Evolutionary conservation across 1,140 invertebrate genomes (phyloP).

Genomic region (Euura lappo): DNA sequence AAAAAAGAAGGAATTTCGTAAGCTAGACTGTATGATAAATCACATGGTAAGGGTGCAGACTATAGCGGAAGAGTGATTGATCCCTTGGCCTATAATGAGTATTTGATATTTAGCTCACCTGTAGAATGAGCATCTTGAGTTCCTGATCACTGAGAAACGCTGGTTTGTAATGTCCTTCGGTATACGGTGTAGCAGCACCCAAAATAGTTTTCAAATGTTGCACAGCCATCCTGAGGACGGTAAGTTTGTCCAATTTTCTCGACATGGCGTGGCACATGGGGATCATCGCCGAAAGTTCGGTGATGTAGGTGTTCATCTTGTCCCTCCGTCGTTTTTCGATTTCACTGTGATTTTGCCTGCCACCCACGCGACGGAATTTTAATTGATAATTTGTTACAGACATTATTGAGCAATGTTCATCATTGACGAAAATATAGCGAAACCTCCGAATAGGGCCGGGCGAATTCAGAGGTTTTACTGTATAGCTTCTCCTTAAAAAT

Average conservation of each 20-base stretch:
- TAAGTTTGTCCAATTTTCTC: conserved; percentile 91
- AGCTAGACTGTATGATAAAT: too few relatives aligned
- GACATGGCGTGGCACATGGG: conserved; percentile 94
- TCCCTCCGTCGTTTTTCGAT: conserved; percentile 93
- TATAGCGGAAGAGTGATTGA: too few relatives aligned
- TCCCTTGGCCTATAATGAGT: too few relatives aligned
- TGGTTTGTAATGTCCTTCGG: conserved; percentile 83
- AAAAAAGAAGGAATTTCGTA: too few relatives aligned
- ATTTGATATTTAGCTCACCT: conserved; percentile 59
- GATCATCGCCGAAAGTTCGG: conserved; percentile 87
- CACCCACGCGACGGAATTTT: conserved; percentile 18
- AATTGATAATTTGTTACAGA: conserved; percentile 13
- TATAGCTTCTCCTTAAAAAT: too few relatives aligned
- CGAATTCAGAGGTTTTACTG: too few relatives aligned
- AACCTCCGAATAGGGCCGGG: too few relatives aligned
- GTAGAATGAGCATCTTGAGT: conserved; percentile 80
- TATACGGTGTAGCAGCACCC: conserved; percentile 79
- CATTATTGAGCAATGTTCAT: neutral
- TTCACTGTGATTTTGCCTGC: conserved; percentile 92
- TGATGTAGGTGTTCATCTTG: conserved; percentile 97
- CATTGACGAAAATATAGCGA: too few relatives aligned
- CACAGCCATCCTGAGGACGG: conserved; percentile 91
- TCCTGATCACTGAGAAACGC: conserved; percentile 89
- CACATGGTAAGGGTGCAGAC: too few relatives aligned
- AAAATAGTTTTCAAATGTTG: conserved; percentile 87